Conservation (phyloP, 2,113 vertebrate species). For the Vidua macroura region DNA sequence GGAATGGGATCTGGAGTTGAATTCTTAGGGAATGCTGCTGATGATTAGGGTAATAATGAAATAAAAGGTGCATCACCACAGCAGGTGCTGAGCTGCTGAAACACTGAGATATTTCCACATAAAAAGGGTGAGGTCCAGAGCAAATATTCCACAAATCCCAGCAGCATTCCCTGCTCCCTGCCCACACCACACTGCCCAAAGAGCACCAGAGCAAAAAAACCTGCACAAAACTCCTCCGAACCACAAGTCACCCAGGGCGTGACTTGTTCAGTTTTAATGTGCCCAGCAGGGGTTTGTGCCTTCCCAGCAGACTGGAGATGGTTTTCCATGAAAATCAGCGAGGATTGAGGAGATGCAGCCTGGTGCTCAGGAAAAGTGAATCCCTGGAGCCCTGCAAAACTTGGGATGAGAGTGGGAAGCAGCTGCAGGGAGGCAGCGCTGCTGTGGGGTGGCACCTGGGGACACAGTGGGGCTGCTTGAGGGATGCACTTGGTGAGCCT, state of each 20-base stretch:
- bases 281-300: background rate
- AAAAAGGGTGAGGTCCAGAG: background rate
- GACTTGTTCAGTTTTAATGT: background rate
- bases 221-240: background rate
- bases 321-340: background rate
- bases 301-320: background rate
- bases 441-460: background rate
- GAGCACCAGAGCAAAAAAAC: rapidly evolving
- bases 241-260: rapidly evolving
- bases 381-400: background rate
- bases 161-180: background rate
- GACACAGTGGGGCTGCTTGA: background rate
- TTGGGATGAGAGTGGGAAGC: background rate
- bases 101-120: background rate
- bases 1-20: background rate
- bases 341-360: background rate
- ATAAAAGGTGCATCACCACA: background rate
- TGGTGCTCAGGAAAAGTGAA: background rate
- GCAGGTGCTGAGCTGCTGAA: background rate
- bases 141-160: background rate
- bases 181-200: background rate
- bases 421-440: background rate
- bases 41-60: background rate
- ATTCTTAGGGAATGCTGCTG: background rate
- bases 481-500: background rate